Conservation (phyloP, 64 coral and sea anemone species). For the Montipora foliosa region DNA sequence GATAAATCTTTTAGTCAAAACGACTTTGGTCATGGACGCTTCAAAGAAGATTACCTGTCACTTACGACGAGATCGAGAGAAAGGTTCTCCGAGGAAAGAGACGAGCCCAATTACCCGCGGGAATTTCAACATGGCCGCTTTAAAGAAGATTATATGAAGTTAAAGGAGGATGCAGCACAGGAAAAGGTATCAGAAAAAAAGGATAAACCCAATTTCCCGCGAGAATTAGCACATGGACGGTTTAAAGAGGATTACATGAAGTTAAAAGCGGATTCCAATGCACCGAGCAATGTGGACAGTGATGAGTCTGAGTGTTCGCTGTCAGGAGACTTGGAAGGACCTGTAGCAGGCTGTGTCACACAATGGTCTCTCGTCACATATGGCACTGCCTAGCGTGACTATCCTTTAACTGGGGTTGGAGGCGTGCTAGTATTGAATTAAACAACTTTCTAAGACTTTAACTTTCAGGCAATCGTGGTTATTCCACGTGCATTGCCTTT, state of each 20-base stretch:
- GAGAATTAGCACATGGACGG: constrained; percentile 63
- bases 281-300: constrained; percentile 26
- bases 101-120: constrained; percentile 39
- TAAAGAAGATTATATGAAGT: constrained; percentile 8
- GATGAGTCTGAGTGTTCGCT: constrained; percentile 43
- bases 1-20: neutral
- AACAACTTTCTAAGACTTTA: no score
- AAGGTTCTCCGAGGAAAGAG: neutral
- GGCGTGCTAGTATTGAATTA: no score
- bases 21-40: constrained; percentile 20
- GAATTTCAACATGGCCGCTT: constrained; percentile 48
- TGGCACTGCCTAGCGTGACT: constrained; percentile 42
- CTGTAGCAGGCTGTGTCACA: constrained; percentile 27
- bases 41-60: constrained; percentile 7
- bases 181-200: neutral
- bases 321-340: neutral
- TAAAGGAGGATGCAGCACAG: constrained; percentile 28
- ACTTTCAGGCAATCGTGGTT: no score
- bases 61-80: constrained; percentile 6
- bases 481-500: no score
- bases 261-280: constrained; percentile 10
- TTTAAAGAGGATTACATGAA: constrained; percentile 78
- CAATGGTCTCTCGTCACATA: constrained; percentile 62
- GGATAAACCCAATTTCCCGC: constrained; percentile 29
- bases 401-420: neutral